phyloP scores from a whole-genome alignment of 2,888 invertebrate species.

The Luffia ferchaultella region DNA sequence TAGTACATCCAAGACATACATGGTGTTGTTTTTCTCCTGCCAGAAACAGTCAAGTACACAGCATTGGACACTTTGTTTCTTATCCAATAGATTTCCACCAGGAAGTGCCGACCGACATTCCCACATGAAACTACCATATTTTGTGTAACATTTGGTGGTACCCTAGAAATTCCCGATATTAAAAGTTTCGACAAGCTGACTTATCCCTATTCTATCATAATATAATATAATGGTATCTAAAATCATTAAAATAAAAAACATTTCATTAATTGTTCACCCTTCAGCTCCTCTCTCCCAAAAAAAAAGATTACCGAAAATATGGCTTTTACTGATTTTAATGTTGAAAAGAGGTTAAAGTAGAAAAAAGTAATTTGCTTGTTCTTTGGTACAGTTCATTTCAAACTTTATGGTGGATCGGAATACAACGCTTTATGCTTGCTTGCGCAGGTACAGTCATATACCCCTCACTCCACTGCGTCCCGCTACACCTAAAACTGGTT shows the following conservation, averaged over 20 bases:
- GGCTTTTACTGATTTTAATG: no score
- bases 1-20: slow-evolving; percentile 84
- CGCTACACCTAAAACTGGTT: no score
- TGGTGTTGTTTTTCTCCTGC: slow-evolving; percentile 62
- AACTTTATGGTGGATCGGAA: no score
- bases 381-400: no score
- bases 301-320: no score
- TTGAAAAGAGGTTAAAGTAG: no score
- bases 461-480: no score
- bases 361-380: no score
- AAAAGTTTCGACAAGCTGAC: neutral
- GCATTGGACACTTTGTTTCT: slow-evolving; percentile 36
- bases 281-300: no score
- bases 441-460: no score
- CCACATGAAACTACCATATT: slow-evolving; percentile 66
- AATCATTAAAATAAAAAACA: neutral
- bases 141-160: slow-evolving; percentile 73
- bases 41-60: slow-evolving; percentile 89
- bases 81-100: slow-evolving; percentile 64
- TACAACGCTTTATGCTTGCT: no score
- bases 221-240: neutral
- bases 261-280: neutral
- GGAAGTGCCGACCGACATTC: slow-evolving; percentile 74
- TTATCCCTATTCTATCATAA: neutral
- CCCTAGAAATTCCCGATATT: slow-evolving; percentile 71